Conservation (phyloP, 2,113 vertebrate genomes). For the Sylvia atricapilla region DNA sequence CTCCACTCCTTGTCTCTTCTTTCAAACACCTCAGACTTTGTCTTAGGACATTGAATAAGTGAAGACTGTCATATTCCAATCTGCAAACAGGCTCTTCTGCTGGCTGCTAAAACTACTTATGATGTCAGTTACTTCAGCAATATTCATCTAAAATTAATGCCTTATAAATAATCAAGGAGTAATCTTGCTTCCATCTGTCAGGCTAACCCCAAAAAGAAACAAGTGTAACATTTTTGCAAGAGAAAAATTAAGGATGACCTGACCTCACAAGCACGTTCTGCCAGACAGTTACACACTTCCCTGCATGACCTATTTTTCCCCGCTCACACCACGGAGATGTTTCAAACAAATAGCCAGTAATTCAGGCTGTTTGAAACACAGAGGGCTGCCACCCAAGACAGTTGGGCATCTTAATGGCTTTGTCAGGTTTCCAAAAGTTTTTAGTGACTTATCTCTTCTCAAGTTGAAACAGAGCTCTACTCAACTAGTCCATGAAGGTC, state of each 20-base stretch:
- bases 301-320: conserved; percentile 50
- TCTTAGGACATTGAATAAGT: neutral
- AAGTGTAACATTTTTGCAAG: conserved; percentile 39
- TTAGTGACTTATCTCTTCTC: neutral
- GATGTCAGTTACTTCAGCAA: conserved; percentile 61
- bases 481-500: neutral
- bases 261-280: conserved; percentile 35
- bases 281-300: conserved; percentile 27
- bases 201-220: conserved; percentile 60
- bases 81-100: conserved; percentile 41
- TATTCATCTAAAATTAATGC: conserved; percentile 72
- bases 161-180: conserved; percentile 71
- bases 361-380: neutral
- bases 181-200: conserved; percentile 65
- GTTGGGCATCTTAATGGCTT: neutral
- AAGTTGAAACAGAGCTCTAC: neutral
- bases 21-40: neutral
- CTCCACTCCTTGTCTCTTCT: neutral
- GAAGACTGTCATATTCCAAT: conserved; percentile 37
- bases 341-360: conserved; percentile 20
- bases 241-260: conserved; percentile 55
- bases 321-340: neutral
- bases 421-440: neutral
- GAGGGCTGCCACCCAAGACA: conserved; percentile 10
- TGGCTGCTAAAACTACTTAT: conserved; percentile 53